phyloP scores from a whole-genome alignment of 2,888 invertebrate genomes.

The Phytoseiulus persimilis region DNA sequence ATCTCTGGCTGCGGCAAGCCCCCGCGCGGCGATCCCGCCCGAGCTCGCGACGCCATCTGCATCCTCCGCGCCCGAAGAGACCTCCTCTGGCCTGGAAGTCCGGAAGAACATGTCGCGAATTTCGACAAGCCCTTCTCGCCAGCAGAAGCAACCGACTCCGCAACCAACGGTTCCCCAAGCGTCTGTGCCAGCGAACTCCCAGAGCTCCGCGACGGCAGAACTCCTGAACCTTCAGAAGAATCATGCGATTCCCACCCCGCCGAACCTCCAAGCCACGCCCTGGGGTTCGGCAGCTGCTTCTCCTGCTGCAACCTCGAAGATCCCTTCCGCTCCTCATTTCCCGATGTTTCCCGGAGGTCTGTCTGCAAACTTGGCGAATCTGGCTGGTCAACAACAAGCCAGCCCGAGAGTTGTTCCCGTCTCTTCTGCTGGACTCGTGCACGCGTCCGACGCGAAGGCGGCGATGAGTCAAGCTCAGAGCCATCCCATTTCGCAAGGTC shows the following conservation, averaged over 20 bases:
- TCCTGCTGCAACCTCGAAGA: background rate
- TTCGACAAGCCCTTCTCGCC: conserved; percentile 34
- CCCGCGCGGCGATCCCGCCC: background rate
- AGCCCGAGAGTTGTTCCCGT: conserved; percentile 10
- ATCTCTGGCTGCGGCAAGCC: background rate
- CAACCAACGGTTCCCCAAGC: conserved; percentile 35
- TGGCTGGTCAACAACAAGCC: conserved; percentile 20
- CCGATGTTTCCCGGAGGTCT: conserved; percentile 1
- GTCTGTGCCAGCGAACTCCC: conserved; percentile 14
- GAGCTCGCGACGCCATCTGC: background rate
- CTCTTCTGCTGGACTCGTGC: conserved; percentile 5
- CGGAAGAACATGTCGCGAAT: background rate
- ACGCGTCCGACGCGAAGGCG: conserved; percentile 6
- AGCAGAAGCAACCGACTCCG: conserved; percentile 42
- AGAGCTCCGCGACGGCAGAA: background rate
- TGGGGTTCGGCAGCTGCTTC: background rate
- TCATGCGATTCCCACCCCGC: conserved; percentile 28
- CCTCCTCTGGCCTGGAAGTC: background rate
- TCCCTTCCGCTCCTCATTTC: background rate
- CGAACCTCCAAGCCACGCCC: conserved; percentile 16
- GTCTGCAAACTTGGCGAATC: conserved; percentile 7
- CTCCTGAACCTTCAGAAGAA: conserved; percentile 31
- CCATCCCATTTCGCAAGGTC: conserved; percentile 40
- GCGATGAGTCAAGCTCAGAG: conserved; percentile 11
- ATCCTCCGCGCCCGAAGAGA: background rate